A percentile compares a stretch with the other conserved stretches of the same genome.
phyloP scores from a whole-genome alignment of 2,113 vertebrate species.

The rat (Rattus norvegicus) region GRCr8 NC_086026.1:126045001-126045500 shows the following conservation, averaged over 20 bases:
- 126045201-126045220: constrained; percentile 71
- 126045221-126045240: constrained; percentile 56
- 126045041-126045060: constrained; percentile 18
- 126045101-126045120: constrained; percentile 47
- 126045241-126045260: constrained; percentile 72
- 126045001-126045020: constrained; percentile 16
- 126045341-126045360: neutral
- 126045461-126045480: neutral
- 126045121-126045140: neutral
- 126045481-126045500: neutral
- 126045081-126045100: constrained; percentile 27
- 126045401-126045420: neutral
- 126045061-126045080: neutral
- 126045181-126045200: constrained; percentile 23
- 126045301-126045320: constrained; percentile 56
- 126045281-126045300: constrained; percentile 70
- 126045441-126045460: constrained; percentile 24
- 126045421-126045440: constrained; percentile 56
- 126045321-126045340: neutral
- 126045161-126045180: constrained; percentile 56
- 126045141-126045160: constrained; percentile 62
- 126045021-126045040: neutral
- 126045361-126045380: constrained; percentile 62
- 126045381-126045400: constrained; percentile 46
- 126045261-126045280: constrained; percentile 38